Conservation (phyloP, 2,113 vertebrate species). For the Limanda limanda region DNA sequence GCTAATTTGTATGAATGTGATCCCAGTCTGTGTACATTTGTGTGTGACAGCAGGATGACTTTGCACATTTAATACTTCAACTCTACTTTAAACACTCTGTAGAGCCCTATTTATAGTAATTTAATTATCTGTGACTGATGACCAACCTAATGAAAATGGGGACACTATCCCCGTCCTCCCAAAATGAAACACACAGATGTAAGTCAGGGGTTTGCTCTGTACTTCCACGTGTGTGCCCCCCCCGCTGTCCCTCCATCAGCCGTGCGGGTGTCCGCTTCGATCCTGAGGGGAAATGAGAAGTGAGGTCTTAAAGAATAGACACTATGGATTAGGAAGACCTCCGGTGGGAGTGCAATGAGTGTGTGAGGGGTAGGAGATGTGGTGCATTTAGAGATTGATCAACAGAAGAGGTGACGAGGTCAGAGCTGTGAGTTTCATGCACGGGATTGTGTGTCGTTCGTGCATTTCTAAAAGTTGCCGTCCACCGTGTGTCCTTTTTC, state of each 20-base stretch:
- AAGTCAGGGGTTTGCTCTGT: background rate
- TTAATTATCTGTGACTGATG: constrained; percentile 33
- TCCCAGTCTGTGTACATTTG: background rate
- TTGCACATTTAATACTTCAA: constrained; percentile 17
- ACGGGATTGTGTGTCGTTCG: constrained; percentile 13
- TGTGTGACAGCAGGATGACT: constrained; percentile 4
- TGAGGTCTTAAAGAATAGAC: constrained; percentile 62
- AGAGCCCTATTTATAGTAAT: constrained; percentile 16
- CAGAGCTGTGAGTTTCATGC: constrained; percentile 30
- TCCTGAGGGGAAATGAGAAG: constrained; percentile 73
- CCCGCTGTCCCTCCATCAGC: constrained; percentile 54
- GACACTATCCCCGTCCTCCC: constrained; percentile 10
- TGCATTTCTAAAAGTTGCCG: constrained; percentile 19
- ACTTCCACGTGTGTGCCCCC: constrained; percentile 18
- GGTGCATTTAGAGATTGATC: background rate
- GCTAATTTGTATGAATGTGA: background rate
- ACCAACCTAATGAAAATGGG: constrained; percentile 24
- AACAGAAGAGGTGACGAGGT: constrained; percentile 29
- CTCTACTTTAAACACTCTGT: constrained; percentile 11
- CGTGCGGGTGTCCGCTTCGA: constrained; percentile 55
- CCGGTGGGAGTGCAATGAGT: constrained; percentile 74
- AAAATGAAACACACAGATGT: constrained; percentile 9
- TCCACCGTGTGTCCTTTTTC: constrained; percentile 1
- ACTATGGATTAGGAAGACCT: constrained; percentile 68
- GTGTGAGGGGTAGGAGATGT: background rate